phyloP scores from a whole-genome alignment of 2,888 invertebrate species.

The Euzetes globulus region DNA sequence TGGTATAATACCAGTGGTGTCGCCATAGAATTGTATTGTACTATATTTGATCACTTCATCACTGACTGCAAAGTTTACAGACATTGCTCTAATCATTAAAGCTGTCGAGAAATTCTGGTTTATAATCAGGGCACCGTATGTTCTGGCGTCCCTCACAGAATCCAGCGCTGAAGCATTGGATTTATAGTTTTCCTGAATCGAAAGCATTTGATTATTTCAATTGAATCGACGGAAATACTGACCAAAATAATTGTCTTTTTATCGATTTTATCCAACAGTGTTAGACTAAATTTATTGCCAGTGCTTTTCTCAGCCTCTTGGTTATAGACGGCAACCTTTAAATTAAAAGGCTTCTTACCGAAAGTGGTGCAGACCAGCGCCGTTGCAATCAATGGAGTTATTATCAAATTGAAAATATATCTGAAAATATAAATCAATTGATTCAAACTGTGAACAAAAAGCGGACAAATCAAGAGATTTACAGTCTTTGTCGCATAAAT shows the following conservation, averaged over 20 bases:
- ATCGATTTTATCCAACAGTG: neutral
- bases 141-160: constrained; percentile 66
- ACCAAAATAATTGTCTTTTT: neutral
- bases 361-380: constrained; percentile 33
- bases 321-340: constrained; percentile 35
- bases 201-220: neutral
- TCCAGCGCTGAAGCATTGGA: constrained; percentile 56
- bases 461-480: neutral
- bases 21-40: constrained; percentile 78
- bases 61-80: neutral
- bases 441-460: neutral
- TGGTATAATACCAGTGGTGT: constrained; percentile 59
- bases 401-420: neutral
- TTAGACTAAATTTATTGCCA: neutral
- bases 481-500: neutral
- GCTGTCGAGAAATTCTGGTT: constrained; percentile 77
- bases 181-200: neutral
- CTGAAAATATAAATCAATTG: neutral
- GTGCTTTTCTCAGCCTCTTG: neutral
- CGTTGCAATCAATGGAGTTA: constrained; percentile 19
- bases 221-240: neutral
- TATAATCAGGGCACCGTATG: constrained; percentile 82
- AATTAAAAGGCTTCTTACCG: constrained; percentile 25
- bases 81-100: constrained; percentile 49
- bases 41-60: constrained; percentile 64